Evolutionary conservation across 2,888 invertebrate species (phyloP), one percentile per base, ranked within the genome.

Genomic region (Muschampia plurimacula): DNA sequence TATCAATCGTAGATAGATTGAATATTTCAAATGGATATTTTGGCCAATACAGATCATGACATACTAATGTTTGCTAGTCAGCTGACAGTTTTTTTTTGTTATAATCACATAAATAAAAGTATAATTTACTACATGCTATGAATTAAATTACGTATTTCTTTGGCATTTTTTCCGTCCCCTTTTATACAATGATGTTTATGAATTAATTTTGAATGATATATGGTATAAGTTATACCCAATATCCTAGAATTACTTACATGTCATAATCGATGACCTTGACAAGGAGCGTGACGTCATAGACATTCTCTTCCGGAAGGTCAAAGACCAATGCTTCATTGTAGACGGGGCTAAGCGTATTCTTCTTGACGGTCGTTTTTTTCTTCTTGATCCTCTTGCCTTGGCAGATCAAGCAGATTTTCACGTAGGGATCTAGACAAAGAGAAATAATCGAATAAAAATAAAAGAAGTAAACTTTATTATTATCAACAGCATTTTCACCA

Each of bases 271-370:
- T 97, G 75, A 98, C 97, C 95, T 98, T 97, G 77, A 98, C 95
- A 65, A 98, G 95, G 60, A 98, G 94, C 76, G 97, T 97, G 77
- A 98, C 97, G 79, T 98, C 97, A 82, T 97, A 97, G 52, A 97
- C 96, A 83, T 97, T 98, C 72, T 97, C 96, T 9, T 96, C 95
- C 0, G 98, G 97, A 13, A 99, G 96, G 84, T 99, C 99, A 86
- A 99, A 99, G 10, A 98, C 98, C 76, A 99, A 93, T 0, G 98
- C 98, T 87, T 99, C 99, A 86, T 99, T 99, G 92, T 98, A 99
- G 0, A 98, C 97, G 0, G 99, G 98, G 85, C 96, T 97, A 0
- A 98, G 93, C 0, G 97, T 98, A 80, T 97, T 97, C 84, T 97
- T 96, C 87, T 98, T 97, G 0, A 98, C 98, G 0, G 97, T 97